Evolutionary conservation across 2,888 invertebrate genomes (phyloP), one percentile per base, ranked within the genome.

Genomic region (Drosophila greeni): DNA sequence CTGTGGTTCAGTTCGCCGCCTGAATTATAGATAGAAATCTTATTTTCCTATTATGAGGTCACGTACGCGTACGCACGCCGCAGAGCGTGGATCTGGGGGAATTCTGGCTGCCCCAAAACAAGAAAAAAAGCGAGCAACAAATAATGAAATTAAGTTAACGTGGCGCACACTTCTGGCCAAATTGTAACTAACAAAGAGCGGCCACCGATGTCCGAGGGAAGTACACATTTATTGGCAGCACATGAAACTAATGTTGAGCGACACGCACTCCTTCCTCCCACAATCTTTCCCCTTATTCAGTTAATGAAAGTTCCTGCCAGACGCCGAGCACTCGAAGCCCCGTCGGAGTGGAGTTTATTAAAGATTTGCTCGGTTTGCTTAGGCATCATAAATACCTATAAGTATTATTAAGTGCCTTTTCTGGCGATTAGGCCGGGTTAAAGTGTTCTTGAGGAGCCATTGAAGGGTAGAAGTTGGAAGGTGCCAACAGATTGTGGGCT

Each of bases 11-110:
- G 77, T 68, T 72, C 84, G 65, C 62, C 54, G 70, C 61, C 52
- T 72, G 82, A 84, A 82, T 79, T 79, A 74, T 81, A 84, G 81
- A 81, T 81, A 83, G 71, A 81, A 84, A 81, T 81, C 81, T 83
- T 83, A 75, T 83, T 81, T 77, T 70, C 61, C 70, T 77, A 81
- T 75, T 83, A 81, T 80, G 82, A 77, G 85, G 85, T 81, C 81
- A 81, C 81, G 81, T 81, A 84, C 85, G 75, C 85, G 81, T 81
- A 84, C 85, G 82, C 83, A 64, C 53, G 64, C 52, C 48, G 58
- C 47, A 57, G 36, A 29, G 31, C 20, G 9, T 20, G 18, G 29
- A 47, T 26, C 39, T 45, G 7, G 34, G 40, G 37, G 20, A 55
- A 45, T 49, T 26, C 31, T 29, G 26, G 29, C 29, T 20, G 45